Percentiles rank a stretch among this genome's conserved stretches.
These are phyloP conservation scores for Macroramphosus scolopax DNA, from an alignment of 2,797 vertebrate species.

Conservation along the genomic window DNA sequence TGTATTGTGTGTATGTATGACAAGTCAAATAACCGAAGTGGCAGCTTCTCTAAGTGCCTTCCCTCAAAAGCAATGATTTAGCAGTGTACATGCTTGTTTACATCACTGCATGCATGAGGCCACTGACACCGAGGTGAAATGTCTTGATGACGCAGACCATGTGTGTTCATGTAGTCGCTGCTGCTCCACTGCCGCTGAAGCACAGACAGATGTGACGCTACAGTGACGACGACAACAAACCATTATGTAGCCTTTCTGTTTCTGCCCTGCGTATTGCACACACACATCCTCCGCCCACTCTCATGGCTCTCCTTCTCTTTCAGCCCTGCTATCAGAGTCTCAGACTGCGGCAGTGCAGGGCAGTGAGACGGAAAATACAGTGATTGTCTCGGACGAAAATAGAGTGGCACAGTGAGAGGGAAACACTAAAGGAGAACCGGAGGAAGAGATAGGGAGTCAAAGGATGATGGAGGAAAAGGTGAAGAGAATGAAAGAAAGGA, in stretches of 20 bases:
- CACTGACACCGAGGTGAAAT: constrained; percentile 17
- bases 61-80: constrained; percentile 2
- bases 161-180: constrained; percentile 22
- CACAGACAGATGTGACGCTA: constrained; percentile 61
- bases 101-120: constrained; percentile 6
- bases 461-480: constrained; percentile 22
- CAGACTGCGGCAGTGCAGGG: constrained; percentile 73
- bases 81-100: constrained; percentile 8
- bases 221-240: constrained; percentile 53
- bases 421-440: constrained; percentile 34
- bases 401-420: constrained; percentile 51
- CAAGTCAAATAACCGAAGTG: constrained; percentile 9
- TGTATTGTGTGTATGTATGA: too few relatives aligned
- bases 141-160: constrained; percentile 20
- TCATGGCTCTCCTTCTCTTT: constrained; percentile 21
- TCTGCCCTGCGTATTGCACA: constrained; percentile 36
- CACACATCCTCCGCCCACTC: constrained; percentile 24
- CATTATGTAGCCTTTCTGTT: constrained; percentile 55
- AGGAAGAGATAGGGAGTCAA: constrained; percentile 24
- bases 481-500: constrained; percentile 9
- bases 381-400: constrained; percentile 79
- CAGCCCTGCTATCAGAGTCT: constrained; percentile 51
- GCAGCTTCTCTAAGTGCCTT: not conserved
- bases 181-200: constrained; percentile 39
- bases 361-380: constrained; percentile 78